A percentile compares a stretch with the other conserved stretches of the same genome.
Conservation (phyloP, 2,888 invertebrate species). For the Osedax fenrisi region DNA sequence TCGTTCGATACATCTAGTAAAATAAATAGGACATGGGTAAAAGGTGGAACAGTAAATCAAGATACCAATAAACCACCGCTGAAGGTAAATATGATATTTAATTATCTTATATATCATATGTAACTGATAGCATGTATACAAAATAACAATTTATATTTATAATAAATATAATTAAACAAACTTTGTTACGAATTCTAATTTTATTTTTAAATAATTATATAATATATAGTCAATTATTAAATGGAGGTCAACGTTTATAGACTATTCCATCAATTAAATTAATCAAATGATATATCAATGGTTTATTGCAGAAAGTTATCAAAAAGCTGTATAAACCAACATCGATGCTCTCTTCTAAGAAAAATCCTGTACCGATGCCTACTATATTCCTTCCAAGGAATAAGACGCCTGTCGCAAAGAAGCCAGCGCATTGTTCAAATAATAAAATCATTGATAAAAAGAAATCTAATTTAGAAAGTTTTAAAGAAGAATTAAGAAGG, state of each 20-base stretch:
- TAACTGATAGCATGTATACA: no score
- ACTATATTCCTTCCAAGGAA: background rate
- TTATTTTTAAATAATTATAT: no score
- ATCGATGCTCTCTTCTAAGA: conserved; percentile 58
- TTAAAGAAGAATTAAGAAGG: conserved; percentile 93
- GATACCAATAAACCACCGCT: background rate
- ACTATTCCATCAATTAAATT: no score
- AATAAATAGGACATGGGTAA: conserved; percentile 76
- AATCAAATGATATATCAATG: no score
- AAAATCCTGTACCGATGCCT: background rate
- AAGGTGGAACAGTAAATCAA: conserved; percentile 61
- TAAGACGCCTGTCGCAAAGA: background rate
- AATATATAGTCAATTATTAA: no score
- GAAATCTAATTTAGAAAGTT: conserved; percentile 89
- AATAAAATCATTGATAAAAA: conserved; percentile 63
- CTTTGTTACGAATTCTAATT: no score
- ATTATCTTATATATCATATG: no score
- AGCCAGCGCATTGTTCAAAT: background rate
- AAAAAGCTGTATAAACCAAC: conserved; percentile 69
- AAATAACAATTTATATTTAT: no score
- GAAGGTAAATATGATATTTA: no score
- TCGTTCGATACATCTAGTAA: conserved; percentile 59
- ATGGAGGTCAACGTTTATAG: no score
- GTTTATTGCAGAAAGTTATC: background rate
- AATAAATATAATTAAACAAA: no score